These are phyloP conservation scores for Tiliacea aurago DNA, from an alignment of 2,888 invertebrate genomes.

Conservation along the genomic window DNA sequence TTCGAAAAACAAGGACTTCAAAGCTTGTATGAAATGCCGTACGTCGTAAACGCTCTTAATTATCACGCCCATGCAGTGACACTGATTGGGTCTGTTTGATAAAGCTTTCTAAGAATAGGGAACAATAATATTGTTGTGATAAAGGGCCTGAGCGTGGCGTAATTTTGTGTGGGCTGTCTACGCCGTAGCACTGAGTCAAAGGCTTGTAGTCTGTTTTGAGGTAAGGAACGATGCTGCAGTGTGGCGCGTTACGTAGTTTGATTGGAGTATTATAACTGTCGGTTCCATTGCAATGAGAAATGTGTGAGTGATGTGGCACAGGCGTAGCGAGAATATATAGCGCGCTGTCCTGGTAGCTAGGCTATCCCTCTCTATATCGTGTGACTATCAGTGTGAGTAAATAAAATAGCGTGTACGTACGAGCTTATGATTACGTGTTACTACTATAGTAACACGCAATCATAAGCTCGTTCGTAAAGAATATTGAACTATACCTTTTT, in stretches of 20 bases:
- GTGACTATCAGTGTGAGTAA: neutral
- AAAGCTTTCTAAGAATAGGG: neutral
- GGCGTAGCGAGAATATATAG: constrained; percentile 83
- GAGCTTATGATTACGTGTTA: no score
- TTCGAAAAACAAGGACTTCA: no score
- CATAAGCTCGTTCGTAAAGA: no score
- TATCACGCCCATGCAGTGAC: neutral
- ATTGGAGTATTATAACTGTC: constrained; percentile 65
- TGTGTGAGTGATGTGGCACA: constrained; percentile 87
- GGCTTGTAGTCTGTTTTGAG: neutral
- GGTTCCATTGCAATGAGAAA: constrained; percentile 87
- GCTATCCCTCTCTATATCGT: neutral
- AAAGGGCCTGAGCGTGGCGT: no score
- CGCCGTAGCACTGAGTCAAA: no score
- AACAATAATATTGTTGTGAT: neutral
- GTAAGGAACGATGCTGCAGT: neutral
- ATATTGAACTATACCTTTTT: neutral
- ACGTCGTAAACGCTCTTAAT: no score
- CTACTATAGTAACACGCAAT: no score
- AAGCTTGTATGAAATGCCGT: no score
- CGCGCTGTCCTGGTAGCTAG: constrained; percentile 31
- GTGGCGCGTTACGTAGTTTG: neutral
- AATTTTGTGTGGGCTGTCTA: no score
- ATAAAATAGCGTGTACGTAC: neutral
- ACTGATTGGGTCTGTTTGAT: neutral